Conservation (phyloP, 2,113 vertebrate genomes). For the Chelonoidis abingdonii region DNA sequence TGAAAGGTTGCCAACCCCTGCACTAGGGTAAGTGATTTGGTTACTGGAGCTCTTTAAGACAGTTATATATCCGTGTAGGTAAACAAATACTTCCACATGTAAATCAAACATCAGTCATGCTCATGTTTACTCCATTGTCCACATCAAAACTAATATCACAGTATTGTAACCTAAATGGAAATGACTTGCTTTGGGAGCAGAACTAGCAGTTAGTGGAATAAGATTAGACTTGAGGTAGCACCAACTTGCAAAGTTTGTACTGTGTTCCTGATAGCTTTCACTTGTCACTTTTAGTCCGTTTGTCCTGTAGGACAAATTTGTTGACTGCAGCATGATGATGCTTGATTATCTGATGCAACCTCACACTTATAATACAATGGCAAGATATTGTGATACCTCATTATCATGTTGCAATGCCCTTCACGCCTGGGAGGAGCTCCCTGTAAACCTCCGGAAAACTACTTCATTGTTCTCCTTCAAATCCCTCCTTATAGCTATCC, state of each 20-base stretch:
- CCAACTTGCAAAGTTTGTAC: not conserved
- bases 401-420: not conserved
- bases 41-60: not conserved
- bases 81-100: not conserved
- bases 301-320: not conserved
- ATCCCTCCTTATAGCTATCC: not conserved
- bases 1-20: too few relatives aligned
- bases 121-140: too few relatives aligned
- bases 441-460: not conserved
- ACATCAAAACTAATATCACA: too few relatives aligned
- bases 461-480: not conserved
- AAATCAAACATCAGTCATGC: not conserved
- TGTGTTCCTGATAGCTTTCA: not conserved
- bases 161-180: not conserved
- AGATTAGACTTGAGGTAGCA: not conserved
- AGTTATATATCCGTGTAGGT: not conserved
- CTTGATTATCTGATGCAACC: not conserved
- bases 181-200: not conserved
- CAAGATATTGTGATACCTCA: not conserved
- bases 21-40: not conserved
- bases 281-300: not conserved
- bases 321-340: not conserved
- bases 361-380: too few relatives aligned
- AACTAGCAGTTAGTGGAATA: not conserved
- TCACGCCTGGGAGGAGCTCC: too few relatives aligned